Conservation (phyloP, 1,140 invertebrate species). For the Eubasilissa regina region DNA sequence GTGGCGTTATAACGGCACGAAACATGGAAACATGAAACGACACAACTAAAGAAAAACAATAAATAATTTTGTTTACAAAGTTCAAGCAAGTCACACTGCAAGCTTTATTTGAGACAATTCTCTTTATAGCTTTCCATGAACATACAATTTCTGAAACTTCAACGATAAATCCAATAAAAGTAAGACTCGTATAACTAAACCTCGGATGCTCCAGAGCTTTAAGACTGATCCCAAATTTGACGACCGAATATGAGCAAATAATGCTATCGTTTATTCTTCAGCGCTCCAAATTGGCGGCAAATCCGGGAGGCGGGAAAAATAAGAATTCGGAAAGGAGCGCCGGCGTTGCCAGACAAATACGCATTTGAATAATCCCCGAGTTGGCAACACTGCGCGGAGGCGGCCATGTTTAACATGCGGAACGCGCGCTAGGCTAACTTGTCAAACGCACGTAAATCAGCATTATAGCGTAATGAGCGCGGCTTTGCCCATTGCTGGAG, state of each 20-base stretch:
- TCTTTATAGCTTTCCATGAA: background rate
- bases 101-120: background rate
- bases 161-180: constrained; percentile 33
- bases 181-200: constrained; percentile 8
- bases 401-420: constrained; percentile 39
- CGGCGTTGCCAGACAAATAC: constrained; percentile 29
- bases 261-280: constrained; percentile 24
- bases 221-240: constrained; percentile 23
- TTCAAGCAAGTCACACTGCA: no score
- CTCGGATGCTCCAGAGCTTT: background rate
- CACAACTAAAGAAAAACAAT: no score
- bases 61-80: no score
- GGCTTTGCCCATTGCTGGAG: constrained; percentile 25
- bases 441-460: constrained; percentile 53
- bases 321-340: background rate
- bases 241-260: constrained; percentile 30
- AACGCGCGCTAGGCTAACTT: constrained; percentile 25
- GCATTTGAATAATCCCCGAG: constrained; percentile 42
- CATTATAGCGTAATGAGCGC: constrained; percentile 52
- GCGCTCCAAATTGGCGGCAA: constrained; percentile 26
- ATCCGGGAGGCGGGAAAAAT: constrained; percentile 29
- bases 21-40: no score
- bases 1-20: no score
- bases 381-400: constrained; percentile 26
- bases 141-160: constrained; percentile 23